Percentiles rank a stretch among this genome's conserved stretches.
phyloP scores from a whole-genome alignment of 1,140 invertebrate genomes.

The Paraescarpia echinospica region DNA sequence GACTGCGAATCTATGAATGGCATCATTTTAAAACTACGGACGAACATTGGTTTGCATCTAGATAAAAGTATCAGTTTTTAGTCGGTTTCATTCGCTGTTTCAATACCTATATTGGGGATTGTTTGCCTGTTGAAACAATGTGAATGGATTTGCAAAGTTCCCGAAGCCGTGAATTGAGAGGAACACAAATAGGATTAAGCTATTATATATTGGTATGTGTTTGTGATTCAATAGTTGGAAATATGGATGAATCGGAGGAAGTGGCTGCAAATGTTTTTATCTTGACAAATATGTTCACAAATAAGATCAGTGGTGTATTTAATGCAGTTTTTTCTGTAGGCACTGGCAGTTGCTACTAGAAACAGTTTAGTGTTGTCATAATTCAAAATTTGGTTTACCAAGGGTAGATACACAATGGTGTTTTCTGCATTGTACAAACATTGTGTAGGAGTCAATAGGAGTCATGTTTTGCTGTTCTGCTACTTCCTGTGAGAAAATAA shows the following conservation, averaged over 20 bases:
- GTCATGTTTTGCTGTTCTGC: not conserved
- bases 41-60: not conserved
- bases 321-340: not conserved
- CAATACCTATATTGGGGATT: not conserved
- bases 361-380: no score
- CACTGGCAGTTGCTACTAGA: not conserved
- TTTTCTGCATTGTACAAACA: no score
- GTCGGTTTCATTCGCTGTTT: not conserved
- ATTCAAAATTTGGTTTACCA: no score
- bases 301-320: not conserved
- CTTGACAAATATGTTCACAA: not conserved
- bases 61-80: not conserved
- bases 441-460: not conserved
- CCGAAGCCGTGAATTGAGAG: not conserved
- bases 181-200: not conserved
- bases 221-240: not conserved
- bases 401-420: no score
- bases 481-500: not conserved
- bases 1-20: not conserved
- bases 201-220: not conserved
- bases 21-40: not conserved
- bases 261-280: not conserved
- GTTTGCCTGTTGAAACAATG: not conserved
- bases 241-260: not conserved
- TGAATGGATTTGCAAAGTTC: not conserved